Conservation (phyloP, 2,888 invertebrate genomes). For the Melanotus villosus region DNA sequence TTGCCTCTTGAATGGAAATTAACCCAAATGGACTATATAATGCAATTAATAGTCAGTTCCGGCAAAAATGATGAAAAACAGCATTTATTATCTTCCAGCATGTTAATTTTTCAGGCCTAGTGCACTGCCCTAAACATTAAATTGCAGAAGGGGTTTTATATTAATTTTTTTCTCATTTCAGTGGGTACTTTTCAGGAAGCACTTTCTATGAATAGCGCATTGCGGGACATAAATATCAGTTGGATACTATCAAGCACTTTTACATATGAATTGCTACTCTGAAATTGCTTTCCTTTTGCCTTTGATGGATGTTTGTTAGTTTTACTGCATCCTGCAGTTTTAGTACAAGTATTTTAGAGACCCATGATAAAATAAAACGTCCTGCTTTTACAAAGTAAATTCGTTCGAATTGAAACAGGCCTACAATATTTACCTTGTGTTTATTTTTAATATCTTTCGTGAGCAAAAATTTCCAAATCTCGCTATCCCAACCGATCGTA, state of each 20-base stretch:
- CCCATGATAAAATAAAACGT: neutral
- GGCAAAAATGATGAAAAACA: neutral
- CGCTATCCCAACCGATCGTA: no score
- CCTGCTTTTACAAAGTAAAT: neutral
- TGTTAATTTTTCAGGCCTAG: slow-evolving; percentile 6
- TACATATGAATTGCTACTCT: slow-evolving; percentile 51
- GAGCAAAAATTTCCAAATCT: no score
- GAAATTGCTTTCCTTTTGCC: slow-evolving; percentile 47
- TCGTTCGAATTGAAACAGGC: no score
- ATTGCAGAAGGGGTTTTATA: slow-evolving; percentile 17
- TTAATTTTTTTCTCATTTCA: slow-evolving; percentile 32
- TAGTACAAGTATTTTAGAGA: slow-evolving; percentile 19
- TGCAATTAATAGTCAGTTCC: neutral
- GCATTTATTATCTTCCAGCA: neutral
- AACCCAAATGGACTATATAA: neutral
- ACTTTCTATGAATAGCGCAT: slow-evolving; percentile 45
- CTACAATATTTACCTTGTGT: no score
- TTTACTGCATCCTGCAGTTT: slow-evolving; percentile 32
- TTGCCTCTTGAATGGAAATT: no score
- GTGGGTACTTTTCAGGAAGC: slow-evolving; percentile 33
- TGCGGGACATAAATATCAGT: slow-evolving; percentile 47
- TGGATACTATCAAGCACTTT: slow-evolving; percentile 50
- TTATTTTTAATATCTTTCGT: no score
- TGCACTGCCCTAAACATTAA: slow-evolving; percentile 12
- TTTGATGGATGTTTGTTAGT: slow-evolving; percentile 46